phyloP scores from a whole-genome alignment of 2,888 invertebrate genomes.

The Homarus gammarus region DNA sequence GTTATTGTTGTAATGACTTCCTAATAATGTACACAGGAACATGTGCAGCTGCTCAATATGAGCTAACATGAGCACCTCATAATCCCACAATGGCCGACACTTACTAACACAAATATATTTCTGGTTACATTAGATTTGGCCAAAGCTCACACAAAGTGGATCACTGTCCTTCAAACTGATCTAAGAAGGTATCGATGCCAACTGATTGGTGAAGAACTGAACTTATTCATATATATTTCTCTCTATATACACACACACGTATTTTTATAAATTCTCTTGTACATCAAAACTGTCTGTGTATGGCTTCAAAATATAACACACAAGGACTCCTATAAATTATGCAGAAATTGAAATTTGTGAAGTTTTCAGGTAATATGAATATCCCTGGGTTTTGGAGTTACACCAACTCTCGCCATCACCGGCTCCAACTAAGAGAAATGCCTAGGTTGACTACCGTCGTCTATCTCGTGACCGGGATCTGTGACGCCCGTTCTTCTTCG shows the following conservation, averaged over 20 bases:
- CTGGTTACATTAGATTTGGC: too few relatives aligned
- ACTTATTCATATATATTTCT: slow-evolving; percentile 24
- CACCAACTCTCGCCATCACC: too few relatives aligned
- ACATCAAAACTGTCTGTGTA: slow-evolving; percentile 6
- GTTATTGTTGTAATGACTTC: too few relatives aligned
- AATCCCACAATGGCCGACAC: too few relatives aligned
- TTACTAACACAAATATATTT: too few relatives aligned
- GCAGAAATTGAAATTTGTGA: slow-evolving; percentile 2
- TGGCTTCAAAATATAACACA: slow-evolving; percentile 17
- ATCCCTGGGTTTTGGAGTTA: slow-evolving; percentile 3
- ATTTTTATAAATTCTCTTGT: background rate
- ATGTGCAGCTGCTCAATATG: background rate
- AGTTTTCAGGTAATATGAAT: slow-evolving; percentile 14
- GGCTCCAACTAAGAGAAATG: too few relatives aligned
- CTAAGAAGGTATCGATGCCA: background rate
- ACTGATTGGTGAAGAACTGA: slow-evolving; percentile 41
- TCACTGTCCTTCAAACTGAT: background rate
- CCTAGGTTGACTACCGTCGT: slow-evolving; percentile 45
- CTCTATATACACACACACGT: background rate
- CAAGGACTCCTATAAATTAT: background rate
- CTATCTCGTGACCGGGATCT: slow-evolving; percentile 73
- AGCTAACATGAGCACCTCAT: background rate
- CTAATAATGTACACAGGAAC: too few relatives aligned
- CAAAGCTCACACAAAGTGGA: too few relatives aligned
- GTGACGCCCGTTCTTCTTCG: slow-evolving; percentile 71